Base-by-base conservation (phyloP, 1,140 invertebrate species). In the Drosophila bipectinata region DNA sequence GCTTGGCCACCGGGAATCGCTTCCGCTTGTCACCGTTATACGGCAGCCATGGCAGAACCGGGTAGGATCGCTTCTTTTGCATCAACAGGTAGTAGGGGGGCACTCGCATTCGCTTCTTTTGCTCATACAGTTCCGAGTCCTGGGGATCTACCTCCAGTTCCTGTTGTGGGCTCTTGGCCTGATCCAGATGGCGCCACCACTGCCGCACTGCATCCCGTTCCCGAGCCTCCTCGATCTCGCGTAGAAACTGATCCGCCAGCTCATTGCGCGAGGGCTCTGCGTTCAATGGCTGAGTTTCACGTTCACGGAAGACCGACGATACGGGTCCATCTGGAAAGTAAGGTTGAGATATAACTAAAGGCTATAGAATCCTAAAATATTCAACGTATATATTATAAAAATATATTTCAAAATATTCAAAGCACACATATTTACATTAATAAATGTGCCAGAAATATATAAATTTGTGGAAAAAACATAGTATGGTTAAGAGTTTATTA, bases 1-100 rank as follows among this genome's bases (percentile, higher is more conserved):
- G 91, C 90, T 95, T 95, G 21, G 93, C 92, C n/a, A 95, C 94
- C 12, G 94, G 94, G 79, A 95, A 95, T 3, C 94, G 92, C 92
- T 95, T 95, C 75, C 93, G 77, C 44, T 89, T 90, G 47, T 90
- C 84, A 2, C 52, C 64, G n/a, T 85, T 78, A 44, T 90, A 90
- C 15, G 91, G 91, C 34, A 92, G 54, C 91, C 91, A 92, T n/a
- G 91, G 91, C 0, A 92, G 68, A 3, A 92, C 90, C 4, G 91
- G 91, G 60, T 87, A 87, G 14, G 91, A 91, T n/a, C 91, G 90
- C 32, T 92, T 92, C 91, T 72, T 93, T 58, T 71, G 84, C 92
- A 82, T 93, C 85, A 91, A 47, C 76, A 94, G 93, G 21, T 94
- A 91, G 15, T 93, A 93, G 1, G 83, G 93, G 26, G 93, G 93